Base-by-base conservation (phyloP, 2,797 vertebrate species). In the Setipinna tenuifilis region DNA sequence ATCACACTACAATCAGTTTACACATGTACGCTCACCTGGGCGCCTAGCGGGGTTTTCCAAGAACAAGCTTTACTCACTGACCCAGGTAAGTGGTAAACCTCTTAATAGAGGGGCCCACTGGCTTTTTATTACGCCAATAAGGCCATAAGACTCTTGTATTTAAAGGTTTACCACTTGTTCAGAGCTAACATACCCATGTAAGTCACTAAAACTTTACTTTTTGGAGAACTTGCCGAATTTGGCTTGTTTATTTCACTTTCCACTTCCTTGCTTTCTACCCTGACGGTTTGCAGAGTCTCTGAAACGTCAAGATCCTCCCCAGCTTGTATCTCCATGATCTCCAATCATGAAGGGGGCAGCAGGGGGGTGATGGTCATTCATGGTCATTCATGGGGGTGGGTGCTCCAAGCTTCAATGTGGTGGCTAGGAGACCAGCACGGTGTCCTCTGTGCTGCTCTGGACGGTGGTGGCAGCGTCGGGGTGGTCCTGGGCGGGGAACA, bases 401-500 rank as follows among this genome's bases (percentile, higher is more conserved):
- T 1, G 6, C 23, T 28, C 35, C 35, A 41, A 5, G 23, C 54
- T n/a, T 10, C 31, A 3, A 12, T 0, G 54, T 78, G 58, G 75
- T 44, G 35, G 35, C 89, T 89, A 91, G 62, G 71, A 21, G 44
- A 92, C 89, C 83, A 86, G 83, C 19, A 91, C 87, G 0, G 86
- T 91, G 50, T 87, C 85, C 3, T 88, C 89, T 0, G 83, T 89
- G 83, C 83, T 88, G 85, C 90, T 89, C 17, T 28, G 85, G 7
- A 91, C 87, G 3, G 87, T 61, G 4, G 86, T 86, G 50, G 87
- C 50, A 0, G 57, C 65, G 12, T 61, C 41, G 10, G 83, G 71
- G 0, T 82, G 31, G 28, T 88, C 89, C 31, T 88, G 81, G 0
- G 89, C 82, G 0, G 91, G 88, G 88, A 93, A 93, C 90, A 95